A percentile compares a stretch with the other conserved stretches of the same genome.
phyloP scores from a whole-genome alignment of 2,113 vertebrate species.

The Galemys pyrenaicus region DNA sequence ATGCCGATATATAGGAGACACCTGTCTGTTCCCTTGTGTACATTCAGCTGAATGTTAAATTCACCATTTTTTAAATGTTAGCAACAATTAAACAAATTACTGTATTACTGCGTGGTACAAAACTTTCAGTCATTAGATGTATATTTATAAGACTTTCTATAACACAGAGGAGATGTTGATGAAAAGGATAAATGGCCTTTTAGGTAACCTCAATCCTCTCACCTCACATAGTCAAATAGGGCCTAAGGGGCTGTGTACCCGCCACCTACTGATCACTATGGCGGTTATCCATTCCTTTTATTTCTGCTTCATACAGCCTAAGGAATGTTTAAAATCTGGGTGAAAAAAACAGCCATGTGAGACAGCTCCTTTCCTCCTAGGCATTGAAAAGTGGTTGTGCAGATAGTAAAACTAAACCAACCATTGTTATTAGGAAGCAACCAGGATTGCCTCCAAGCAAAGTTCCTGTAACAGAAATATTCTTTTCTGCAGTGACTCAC shows the following conservation, averaged over 20 bases:
- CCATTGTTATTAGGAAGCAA: slow-evolving; percentile 4
- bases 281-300: too few relatives aligned
- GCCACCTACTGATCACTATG: neutral
- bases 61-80: neutral
- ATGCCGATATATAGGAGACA: neutral
- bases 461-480: neutral
- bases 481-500: neutral
- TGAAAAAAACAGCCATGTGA: neutral
- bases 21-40: neutral
- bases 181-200: neutral
- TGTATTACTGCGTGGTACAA: neutral
- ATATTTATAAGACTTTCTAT: neutral
- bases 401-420: neutral
- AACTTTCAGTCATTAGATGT: neutral
- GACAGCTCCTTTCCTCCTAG: neutral
- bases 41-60: neutral
- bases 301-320: neutral
- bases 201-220: neutral
- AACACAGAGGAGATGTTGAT: neutral
- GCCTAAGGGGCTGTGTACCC: neutral
- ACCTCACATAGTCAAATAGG: neutral
- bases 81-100: neutral
- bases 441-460: neutral
- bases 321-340: neutral
- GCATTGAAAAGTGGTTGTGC: neutral